A percentile compares a stretch with the other conserved stretches of the same genome.
Conservation (phyloP, 2,888 invertebrate species). For the Pyrrhia umbra region DNA sequence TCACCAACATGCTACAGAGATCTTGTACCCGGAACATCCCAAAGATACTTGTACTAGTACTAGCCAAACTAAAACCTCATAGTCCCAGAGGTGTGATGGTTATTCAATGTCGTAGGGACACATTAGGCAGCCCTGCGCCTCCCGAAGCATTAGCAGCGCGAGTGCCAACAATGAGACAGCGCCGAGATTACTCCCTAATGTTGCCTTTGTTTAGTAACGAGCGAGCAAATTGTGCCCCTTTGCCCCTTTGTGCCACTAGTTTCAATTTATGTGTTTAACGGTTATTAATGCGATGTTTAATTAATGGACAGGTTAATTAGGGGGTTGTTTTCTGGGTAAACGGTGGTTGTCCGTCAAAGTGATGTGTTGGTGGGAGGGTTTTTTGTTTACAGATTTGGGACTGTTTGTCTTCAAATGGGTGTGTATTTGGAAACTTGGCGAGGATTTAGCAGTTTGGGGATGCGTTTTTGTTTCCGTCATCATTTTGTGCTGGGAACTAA, state of each 20-base stretch:
- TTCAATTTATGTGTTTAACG: slow-evolving; percentile 61
- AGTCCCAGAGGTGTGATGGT: neutral
- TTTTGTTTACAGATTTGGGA: slow-evolving; percentile 17
- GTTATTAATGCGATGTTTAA: slow-evolving; percentile 60
- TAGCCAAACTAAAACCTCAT: too few species aligned
- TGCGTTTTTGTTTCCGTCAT: neutral
- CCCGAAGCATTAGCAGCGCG: slow-evolving; percentile 53
- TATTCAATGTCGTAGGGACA: slow-evolving; percentile 10
- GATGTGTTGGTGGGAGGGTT: slow-evolving; percentile 12
- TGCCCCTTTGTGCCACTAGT: slow-evolving; percentile 53
- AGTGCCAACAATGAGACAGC: slow-evolving; percentile 62
- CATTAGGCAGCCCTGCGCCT: slow-evolving; percentile 55
- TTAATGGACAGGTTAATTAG: slow-evolving; percentile 51
- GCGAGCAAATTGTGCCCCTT: slow-evolving; percentile 68
- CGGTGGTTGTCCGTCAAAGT: slow-evolving; percentile 10
- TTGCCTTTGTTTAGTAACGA: slow-evolving; percentile 74
- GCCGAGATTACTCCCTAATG: slow-evolving; percentile 71
- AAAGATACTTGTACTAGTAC: too few species aligned
- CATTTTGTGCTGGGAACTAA: neutral
- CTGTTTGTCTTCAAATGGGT: slow-evolving; percentile 4
- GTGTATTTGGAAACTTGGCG: neutral
- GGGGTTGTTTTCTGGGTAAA: slow-evolving; percentile 15
- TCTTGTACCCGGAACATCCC: too few species aligned
- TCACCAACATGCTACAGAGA: neutral
- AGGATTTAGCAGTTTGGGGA: neutral